Evolutionary conservation across 2,113 vertebrate species (phyloP), one percentile per base, ranked within the genome.

Genomic region (Xiphias gladius): DNA sequence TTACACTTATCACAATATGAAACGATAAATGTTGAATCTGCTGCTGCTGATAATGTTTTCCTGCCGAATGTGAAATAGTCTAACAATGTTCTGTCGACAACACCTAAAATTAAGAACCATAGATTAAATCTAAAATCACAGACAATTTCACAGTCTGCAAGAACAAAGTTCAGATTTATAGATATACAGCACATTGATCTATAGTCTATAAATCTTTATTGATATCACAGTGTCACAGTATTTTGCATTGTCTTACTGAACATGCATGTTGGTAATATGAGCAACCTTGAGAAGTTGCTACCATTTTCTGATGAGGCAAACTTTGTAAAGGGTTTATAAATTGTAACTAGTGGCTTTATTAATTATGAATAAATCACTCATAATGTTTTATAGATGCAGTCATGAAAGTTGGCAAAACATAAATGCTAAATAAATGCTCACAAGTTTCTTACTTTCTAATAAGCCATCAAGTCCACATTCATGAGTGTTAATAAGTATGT

Each of bases 191-290:
- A 28, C 39, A 7, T 22, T 11, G 6, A 37, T 24, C 32, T 61
- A 16, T 39, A 61, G n/a, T 79, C 67, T 54, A 54, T 79, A 41
- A 63, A 79, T 46, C 43, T 46, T n/a, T n/a, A n/a, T n/a, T n/a
- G n/a, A n/a, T n/a, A n/a, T n/a, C n/a, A n/a, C n/a, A 58, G 22
- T 55, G 10, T 54, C 24, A n/a, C 50, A 57, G 4, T 66, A 30
- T 46, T 46, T 46, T 17, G 13, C 43, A 43, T 57, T 30, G 14
- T 7, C 10, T 41, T 19, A 35, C 26, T 66, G 24, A 46, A 41
- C 20, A 58, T 46, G 48, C 69, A 64, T 78, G 62, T 17, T 55
- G 11, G 13, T 55, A 30, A 22, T 57, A 37, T 54, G 2, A 76
- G 61, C 58, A 85, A 22, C 48, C n/a, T 26, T n/a, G 43, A 59